These are phyloP conservation scores for Globicephala melas DNA, from an alignment of 2,113 vertebrate species.

Conservation along the genomic window DNA sequence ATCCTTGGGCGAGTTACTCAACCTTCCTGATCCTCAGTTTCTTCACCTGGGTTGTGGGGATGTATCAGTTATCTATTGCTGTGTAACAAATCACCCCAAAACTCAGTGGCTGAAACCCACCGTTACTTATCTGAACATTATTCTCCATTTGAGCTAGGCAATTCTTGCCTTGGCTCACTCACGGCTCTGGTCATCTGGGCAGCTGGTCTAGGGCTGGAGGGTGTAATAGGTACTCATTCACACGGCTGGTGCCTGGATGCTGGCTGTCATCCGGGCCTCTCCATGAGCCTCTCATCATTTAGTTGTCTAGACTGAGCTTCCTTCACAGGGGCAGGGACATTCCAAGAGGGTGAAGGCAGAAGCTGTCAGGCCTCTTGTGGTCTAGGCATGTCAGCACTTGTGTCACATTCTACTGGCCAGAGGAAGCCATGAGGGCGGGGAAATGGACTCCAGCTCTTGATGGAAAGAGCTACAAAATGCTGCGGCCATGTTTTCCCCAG, in stretches of 20 bases:
- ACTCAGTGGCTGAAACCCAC: not conserved
- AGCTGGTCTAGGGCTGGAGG: too few relatives aligned
- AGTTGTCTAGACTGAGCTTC: not conserved
- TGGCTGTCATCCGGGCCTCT: not conserved
- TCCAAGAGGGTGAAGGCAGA: not conserved
- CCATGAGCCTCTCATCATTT: not conserved
- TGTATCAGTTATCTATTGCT: too few relatives aligned
- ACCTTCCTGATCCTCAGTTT: not conserved
- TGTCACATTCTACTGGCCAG: not conserved
- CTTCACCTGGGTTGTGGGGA: not conserved
- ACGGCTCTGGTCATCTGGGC: too few relatives aligned
- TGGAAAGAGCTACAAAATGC: not conserved
- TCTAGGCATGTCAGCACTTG: not conserved
- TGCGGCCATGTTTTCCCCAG: not conserved
- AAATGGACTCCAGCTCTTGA: not conserved
- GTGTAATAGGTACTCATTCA: not conserved
- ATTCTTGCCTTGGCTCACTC: not conserved
- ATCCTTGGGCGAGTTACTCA: not conserved
- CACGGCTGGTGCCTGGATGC: fast-evolving
- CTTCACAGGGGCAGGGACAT: not conserved
- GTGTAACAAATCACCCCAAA: not conserved
- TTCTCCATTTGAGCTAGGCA: not conserved
- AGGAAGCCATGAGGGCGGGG: not conserved
- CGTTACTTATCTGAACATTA: too few relatives aligned
- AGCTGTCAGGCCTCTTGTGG: too few relatives aligned